Percentiles rank a stretch among this genome's conserved stretches.
Evolutionary conservation across 2,113 vertebrate species (phyloP).

Genomic region (Ctenomys sociabilis): DNA sequence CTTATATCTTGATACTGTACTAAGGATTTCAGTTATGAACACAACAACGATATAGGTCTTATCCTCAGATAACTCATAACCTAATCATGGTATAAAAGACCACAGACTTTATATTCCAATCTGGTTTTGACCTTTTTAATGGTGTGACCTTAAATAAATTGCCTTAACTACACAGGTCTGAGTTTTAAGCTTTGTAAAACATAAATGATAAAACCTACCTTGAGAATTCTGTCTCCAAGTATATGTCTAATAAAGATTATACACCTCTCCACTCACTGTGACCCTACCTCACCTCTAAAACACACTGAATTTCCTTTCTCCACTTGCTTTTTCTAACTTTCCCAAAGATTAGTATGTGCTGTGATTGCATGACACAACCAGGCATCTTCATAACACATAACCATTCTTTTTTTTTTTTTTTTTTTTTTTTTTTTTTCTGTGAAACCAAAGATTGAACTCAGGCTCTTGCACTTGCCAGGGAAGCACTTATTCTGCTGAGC

Average conservation of each 20-base stretch:
- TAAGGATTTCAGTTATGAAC: neutral
- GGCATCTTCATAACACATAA: neutral
- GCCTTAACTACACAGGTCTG: neutral
- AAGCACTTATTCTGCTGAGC: no score
- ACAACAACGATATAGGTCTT: neutral
- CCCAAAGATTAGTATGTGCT: neutral
- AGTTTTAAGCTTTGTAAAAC: conserved; percentile 16
- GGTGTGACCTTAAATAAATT: neutral
- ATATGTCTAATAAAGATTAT: neutral
- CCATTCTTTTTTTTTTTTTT: no score
- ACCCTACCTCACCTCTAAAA: neutral
- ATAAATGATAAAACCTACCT: conserved; percentile 5
- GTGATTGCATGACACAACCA: neutral
- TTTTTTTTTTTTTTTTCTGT: no score
- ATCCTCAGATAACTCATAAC: neutral
- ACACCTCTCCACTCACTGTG: neutral
- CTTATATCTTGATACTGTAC: neutral
- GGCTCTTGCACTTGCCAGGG: no score
- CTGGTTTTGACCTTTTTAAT: neutral
- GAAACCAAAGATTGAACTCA: no score
- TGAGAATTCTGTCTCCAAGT: neutral
- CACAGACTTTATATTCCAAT: neutral
- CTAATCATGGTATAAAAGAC: neutral
- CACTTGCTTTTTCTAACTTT: neutral
- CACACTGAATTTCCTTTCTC: neutral